A percentile compares a stretch with the other conserved stretches of the same genome.
Conservation (phyloP, 2,113 vertebrate genomes). For the Sinocyclocheilus anophthalmus region DNA sequence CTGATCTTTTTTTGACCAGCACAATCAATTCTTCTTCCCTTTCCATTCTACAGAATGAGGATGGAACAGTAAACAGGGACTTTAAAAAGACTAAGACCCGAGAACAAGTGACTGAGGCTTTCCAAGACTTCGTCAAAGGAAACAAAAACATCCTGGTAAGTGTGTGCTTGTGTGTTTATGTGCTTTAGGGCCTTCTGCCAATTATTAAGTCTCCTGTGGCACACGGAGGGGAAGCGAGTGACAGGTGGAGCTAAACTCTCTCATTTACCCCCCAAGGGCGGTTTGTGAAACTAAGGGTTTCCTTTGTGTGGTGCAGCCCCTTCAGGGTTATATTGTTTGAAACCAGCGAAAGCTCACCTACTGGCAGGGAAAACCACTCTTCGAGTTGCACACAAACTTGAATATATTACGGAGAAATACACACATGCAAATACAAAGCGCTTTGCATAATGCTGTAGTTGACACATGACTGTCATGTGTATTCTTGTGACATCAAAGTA, state of each 20-base stretch:
- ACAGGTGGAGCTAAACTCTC: conserved; percentile 10
- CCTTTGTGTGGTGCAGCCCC: conserved; percentile 28
- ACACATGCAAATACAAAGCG: background rate
- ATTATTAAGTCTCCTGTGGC: background rate
- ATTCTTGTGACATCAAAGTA: background rate
- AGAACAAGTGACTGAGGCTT: conserved; percentile 88
- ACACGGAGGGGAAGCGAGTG: background rate
- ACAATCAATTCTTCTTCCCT: background rate
- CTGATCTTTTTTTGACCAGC: background rate
- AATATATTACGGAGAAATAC: conserved; percentile 16
- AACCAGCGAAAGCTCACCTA: background rate
- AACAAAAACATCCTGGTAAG: conserved; percentile 90
- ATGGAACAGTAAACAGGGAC: conserved; percentile 93
- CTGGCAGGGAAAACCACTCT: conserved; percentile 13
- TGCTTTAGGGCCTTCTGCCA: conserved; percentile 12
- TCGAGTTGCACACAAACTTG: background rate
- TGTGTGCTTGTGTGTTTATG: conserved; percentile 32
- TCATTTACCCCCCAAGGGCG: conserved; percentile 14
- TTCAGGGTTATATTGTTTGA: conserved; percentile 8
- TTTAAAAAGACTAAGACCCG: conserved; percentile 97
- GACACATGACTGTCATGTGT: background rate
- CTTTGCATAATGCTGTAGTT: conserved; percentile 1
- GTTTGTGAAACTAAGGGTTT: conserved; percentile 35
- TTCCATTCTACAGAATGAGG: conserved; percentile 84
- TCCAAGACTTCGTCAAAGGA: conserved; percentile 90